Conservation (phyloP, 2,113 vertebrate genomes). For the Pholis gunnellus region DNA sequence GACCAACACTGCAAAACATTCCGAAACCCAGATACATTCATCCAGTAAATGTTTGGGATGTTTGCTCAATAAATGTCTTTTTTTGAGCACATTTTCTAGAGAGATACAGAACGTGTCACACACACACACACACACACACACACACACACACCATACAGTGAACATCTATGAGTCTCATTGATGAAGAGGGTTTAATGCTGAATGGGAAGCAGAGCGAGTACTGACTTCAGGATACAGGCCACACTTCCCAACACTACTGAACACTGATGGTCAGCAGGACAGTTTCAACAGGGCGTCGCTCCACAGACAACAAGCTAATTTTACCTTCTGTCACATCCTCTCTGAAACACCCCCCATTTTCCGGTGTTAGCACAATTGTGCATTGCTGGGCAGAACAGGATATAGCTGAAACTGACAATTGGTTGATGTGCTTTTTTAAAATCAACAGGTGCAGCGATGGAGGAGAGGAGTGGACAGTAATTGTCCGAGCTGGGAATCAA, state of each 20-base stretch:
- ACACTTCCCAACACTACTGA: slow-evolving; percentile 15
- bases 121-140: too few relatives aligned
- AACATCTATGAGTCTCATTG: background rate
- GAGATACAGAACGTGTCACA: too few relatives aligned
- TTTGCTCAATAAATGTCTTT: background rate
- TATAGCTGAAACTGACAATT: slow-evolving; percentile 14
- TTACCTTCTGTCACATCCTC: slow-evolving; percentile 50
- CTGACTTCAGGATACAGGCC: slow-evolving; percentile 14
- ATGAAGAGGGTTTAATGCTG: background rate
- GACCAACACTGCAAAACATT: background rate
- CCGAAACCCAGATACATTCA: background rate
- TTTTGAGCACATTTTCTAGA: too few relatives aligned
- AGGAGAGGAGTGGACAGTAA: slow-evolving; percentile 8
- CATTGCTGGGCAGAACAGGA: slow-evolving; percentile 51
- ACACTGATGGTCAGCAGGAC: background rate
- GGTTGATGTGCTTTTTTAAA: slow-evolving; percentile 19
- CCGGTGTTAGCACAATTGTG: slow-evolving; percentile 17
- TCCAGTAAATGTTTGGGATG: background rate
- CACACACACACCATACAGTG: too few relatives aligned
- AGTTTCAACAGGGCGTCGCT: slow-evolving; percentile 14
- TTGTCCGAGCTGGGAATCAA: slow-evolving; percentile 8
- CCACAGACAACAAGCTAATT: slow-evolving; percentile 20
- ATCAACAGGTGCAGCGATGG: slow-evolving; percentile 22
- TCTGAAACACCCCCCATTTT: slow-evolving; percentile 31
- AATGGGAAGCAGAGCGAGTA: background rate